A percentile compares a stretch with the other conserved stretches of the same genome.
phyloP scores from a whole-genome alignment of 1,140 invertebrate genomes.

The Kradibia gibbosae region DNA sequence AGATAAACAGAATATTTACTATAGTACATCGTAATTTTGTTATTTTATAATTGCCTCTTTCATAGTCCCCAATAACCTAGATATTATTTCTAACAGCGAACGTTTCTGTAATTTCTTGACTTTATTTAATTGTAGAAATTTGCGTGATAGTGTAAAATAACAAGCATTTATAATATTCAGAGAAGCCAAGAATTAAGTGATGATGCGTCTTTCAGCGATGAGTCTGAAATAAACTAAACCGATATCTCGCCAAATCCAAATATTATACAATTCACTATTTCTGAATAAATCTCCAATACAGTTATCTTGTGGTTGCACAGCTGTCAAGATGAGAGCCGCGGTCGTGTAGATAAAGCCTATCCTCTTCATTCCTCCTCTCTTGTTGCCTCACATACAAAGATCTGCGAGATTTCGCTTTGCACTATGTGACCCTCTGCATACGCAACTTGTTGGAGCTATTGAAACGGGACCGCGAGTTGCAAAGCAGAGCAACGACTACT shows the following conservation, averaged over 20 bases:
- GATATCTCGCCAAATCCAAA: neutral
- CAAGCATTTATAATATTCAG: neutral
- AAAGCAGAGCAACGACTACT: constrained; percentile 2
- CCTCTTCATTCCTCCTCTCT: neutral
- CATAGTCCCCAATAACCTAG: neutral
- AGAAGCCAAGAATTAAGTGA: neutral
- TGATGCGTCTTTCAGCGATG: neutral
- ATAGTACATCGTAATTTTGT: no score
- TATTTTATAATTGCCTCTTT: neutral
- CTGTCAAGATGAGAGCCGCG: neutral
- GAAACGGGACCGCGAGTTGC: constrained; percentile 42
- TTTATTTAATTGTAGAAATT: neutral
- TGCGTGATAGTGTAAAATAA: neutral
- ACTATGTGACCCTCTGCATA: constrained; percentile 30
- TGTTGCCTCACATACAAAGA: neutral
- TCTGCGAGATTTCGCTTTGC: neutral
- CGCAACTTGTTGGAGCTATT: constrained; percentile 39
- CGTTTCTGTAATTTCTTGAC: neutral
- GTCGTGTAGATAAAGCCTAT: constrained; percentile 16
- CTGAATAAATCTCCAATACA: neutral
- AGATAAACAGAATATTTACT: no score
- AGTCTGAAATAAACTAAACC: neutral
- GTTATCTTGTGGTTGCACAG: neutral
- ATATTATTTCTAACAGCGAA: neutral
- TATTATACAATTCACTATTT: neutral